phyloP scores from a whole-genome alignment of 2,797 vertebrate genomes.

The Pyrocephalus nanus region DNA sequence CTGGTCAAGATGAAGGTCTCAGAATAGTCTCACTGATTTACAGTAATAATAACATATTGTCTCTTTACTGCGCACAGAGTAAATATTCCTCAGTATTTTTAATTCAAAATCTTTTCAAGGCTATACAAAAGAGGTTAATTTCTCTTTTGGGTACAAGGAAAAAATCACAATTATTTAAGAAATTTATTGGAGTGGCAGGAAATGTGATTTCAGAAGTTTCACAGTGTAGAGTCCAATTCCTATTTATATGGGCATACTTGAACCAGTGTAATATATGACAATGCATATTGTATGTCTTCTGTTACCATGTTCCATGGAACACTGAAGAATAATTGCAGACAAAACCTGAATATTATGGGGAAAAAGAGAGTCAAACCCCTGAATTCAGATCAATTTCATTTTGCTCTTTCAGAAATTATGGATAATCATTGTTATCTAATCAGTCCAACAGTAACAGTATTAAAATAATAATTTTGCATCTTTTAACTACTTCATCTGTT shows the following conservation, averaged over 20 bases:
- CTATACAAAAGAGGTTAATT: not conserved
- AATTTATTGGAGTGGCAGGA: not conserved
- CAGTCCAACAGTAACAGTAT: not conserved
- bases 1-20: not conserved
- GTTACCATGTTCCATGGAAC: not conserved
- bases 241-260: not conserved
- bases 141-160: not conserved
- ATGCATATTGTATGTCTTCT: not conserved
- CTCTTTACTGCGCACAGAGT: not conserved
- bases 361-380: not conserved
- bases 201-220: not conserved
- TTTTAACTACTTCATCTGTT: not conserved
- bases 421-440: not conserved
- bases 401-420: not conserved
- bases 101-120: not conserved
- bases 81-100: slow-evolving; percentile 20
- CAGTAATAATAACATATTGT: not conserved
- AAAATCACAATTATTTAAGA: not conserved
- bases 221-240: not conserved
- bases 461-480: not conserved
- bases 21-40: not conserved
- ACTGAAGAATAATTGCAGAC: not conserved
- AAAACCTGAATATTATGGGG: not conserved
- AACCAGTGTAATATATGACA: not conserved
- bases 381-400: not conserved